Evolutionary conservation across 2,797 vertebrate species (phyloP).

Genomic region (Tachyglossus aculeatus): DNA sequence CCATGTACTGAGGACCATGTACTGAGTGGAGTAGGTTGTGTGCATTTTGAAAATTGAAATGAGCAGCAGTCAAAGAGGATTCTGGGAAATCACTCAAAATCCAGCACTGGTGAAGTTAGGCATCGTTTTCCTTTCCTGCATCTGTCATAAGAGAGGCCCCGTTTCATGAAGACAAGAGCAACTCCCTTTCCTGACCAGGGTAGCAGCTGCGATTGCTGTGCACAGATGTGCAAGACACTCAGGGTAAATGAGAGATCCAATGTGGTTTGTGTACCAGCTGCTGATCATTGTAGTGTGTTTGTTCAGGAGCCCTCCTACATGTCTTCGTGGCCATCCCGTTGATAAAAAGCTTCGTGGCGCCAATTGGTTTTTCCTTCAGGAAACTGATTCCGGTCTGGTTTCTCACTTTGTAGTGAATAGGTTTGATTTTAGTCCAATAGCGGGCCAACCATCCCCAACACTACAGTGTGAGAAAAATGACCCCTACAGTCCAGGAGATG

Average conservation of each 20-base stretch:
- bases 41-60: no score
- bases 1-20: no score
- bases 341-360: not conserved
- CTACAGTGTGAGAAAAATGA: not conserved
- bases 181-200: not conserved
- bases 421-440: conserved; percentile 35
- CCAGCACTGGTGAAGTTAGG: no score
- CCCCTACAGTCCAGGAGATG: not conserved
- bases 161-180: conserved; percentile 24
- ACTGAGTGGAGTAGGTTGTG: no score
- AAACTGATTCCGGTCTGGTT: conserved; percentile 26
- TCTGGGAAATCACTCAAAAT: no score
- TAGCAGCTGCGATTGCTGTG: conserved; percentile 50
- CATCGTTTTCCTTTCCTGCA: not conserved
- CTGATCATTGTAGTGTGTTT: conserved; percentile 2
- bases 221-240: conserved; percentile 39
- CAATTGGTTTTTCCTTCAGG: conserved; percentile 15
- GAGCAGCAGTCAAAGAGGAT: no score
- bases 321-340: not conserved
- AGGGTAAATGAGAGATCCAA: conserved; percentile 26
- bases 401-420: conserved; percentile 9
- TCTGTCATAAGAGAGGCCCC: not conserved
- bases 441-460: not conserved
- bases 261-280: conserved; percentile 43
- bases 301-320: not conserved